A percentile compares a stretch with the other conserved stretches of the same genome.
Evolutionary conservation across 2,888 invertebrate species (phyloP).

Genomic region (Lissocephala sabroskyi): DNA sequence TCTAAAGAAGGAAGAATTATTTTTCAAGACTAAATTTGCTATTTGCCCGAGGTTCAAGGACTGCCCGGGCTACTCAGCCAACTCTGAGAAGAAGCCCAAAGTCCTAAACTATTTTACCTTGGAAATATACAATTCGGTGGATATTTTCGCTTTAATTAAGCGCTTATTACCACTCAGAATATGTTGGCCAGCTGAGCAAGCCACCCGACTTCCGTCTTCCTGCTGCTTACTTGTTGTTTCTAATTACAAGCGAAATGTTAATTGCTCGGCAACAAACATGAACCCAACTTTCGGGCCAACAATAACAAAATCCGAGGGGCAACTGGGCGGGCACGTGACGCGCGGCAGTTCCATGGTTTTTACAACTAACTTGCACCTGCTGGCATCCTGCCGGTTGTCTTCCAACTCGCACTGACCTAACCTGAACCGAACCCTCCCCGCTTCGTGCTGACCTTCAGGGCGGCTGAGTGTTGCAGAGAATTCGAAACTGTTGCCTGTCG

Average conservation of each 20-base stretch:
- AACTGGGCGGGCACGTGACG: constrained; percentile 17
- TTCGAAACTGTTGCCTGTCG: constrained; percentile 27
- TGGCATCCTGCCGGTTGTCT: constrained; percentile 1
- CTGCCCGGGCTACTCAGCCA: no score
- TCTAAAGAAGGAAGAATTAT: no score
- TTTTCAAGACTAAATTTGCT: no score
- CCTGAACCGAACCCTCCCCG: no score
- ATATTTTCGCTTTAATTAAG: no score
- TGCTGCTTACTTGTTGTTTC: no score
- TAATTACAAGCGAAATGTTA: constrained; percentile 56
- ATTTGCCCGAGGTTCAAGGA: no score
- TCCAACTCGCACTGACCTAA: constrained; percentile 21
- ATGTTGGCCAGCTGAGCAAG: not conserved
- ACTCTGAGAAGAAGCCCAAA: no score
- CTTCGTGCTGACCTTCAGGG: not conserved
- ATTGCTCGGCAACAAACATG: constrained; percentile 51
- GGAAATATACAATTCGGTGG: no score
- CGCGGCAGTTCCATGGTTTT: not conserved
- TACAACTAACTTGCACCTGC: constrained; percentile 16
- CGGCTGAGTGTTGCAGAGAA: constrained; percentile 2
- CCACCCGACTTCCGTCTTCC: not conserved
- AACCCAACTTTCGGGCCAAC: constrained; percentile 37
- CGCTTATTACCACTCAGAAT: no score
- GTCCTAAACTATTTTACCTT: no score
- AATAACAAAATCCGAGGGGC: constrained; percentile 20